Base-by-base conservation (phyloP, 2,797 vertebrate genomes). In the Gephyroberyx darwinii region DNA sequence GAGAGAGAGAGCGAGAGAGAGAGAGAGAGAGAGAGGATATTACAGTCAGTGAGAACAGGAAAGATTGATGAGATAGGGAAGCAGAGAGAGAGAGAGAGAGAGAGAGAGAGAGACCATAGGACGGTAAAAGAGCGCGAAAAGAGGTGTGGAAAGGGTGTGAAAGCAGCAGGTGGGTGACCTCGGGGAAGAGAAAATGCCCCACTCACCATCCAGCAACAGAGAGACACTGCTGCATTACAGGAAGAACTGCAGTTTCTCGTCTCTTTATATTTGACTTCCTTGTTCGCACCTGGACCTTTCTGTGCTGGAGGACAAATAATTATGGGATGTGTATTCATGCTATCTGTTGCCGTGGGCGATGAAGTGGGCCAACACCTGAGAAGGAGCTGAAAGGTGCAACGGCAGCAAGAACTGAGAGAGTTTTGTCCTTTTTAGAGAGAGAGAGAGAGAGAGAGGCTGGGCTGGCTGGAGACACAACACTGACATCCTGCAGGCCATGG, bases 351-450 rank as follows among this genome's bases (percentile, higher is more conserved):
- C 56, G 35, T 33, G 43, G 77, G 74, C 64, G 35, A 78, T 65
- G 65, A 86, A 85, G 70, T 83, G 80, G 80, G 81, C 77, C 71
- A 86, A 84, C 84, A 88, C 77, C 82, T 89, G 89, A 88, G 85
- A 77, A 77, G 80, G 65, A 77, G 81, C 78, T 83, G 76, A 86
- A 75, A 81, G 71, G 77, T 80, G 82, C 55, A 67, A 69, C 64
- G 67, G 67, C 19, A 16, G 13, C 10, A 56, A 26, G 39, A 58
- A 78, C 65, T 64, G 59, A 84, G 48, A 43, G 31, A 10, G 66
- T 70, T 73, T 79, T 79, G 69, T 80, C 22, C 55, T 3, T 4
- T 52, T 71, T 55, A 71, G 41, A 78, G 61, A 74, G 56, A 0
- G 17, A 43, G 20, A 10, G 12, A 50, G 30, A 69, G 37, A 50